Evolutionary conservation across 2,113 vertebrate species (phyloP).

Genomic region (Peromyscus leucopus): DNA sequence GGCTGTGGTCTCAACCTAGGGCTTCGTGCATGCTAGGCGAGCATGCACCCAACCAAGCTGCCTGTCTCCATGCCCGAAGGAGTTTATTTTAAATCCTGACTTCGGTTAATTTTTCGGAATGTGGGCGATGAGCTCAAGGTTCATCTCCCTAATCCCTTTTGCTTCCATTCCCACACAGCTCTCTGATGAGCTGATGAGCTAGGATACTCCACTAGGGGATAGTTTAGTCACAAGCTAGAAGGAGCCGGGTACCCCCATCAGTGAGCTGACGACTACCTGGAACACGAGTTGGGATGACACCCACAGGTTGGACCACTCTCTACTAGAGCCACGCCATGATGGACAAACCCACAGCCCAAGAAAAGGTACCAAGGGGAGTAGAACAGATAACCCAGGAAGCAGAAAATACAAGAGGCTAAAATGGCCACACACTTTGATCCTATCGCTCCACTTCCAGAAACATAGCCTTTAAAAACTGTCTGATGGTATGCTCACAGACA

Average conservation of each 20-base stretch:
- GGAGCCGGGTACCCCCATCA: not conserved
- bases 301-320: not conserved
- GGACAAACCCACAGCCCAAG: fast-evolving
- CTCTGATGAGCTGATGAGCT: not conserved
- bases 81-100: not conserved
- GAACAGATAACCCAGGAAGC: not conserved
- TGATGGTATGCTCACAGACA: fast-evolving
- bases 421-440: not conserved
- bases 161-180: fast-evolving
- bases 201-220: not conserved
- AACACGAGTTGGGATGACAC: not conserved
- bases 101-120: not conserved
- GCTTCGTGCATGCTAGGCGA: not conserved
- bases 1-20: too few species aligned
- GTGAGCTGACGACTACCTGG: too few species aligned
- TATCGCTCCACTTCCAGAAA: not conserved
- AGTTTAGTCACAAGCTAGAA: not conserved
- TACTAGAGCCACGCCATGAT: not conserved
- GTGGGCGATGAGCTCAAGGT: not conserved
- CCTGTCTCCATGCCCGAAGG: not conserved
- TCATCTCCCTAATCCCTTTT: too few species aligned
- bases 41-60: not conserved
- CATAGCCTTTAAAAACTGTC: not conserved
- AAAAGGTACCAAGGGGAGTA: fast-evolving
- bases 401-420: not conserved